phyloP scores from a whole-genome alignment of 2,113 vertebrate species.

The Bujurquina vittata region DNA sequence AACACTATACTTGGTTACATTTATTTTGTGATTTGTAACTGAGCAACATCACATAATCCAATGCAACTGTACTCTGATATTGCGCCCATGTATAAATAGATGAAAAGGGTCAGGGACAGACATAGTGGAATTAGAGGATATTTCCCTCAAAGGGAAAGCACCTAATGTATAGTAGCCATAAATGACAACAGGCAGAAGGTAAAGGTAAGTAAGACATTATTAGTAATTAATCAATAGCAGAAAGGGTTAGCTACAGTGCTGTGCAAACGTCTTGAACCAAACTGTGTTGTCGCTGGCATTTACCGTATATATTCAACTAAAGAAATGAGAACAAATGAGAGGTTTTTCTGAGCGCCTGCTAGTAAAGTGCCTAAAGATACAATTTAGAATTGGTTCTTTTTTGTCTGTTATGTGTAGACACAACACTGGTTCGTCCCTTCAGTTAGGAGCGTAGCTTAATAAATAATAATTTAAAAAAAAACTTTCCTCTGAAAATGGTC shows the following conservation, averaged over 20 bases:
- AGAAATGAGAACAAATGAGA: too few relatives aligned
- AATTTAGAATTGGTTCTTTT: too few relatives aligned
- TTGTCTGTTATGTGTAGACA: too few relatives aligned
- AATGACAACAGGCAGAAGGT: neutral
- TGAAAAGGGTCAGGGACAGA: neutral
- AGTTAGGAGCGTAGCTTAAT: neutral
- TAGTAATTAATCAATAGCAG: neutral
- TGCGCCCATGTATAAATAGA: neutral
- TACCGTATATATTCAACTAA: too few relatives aligned
- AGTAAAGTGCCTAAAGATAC: too few relatives aligned
- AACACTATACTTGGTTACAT: neutral
- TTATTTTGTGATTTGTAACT: constrained; percentile 6
- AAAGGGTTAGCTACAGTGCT: neutral
- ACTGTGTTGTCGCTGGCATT: too few relatives aligned
- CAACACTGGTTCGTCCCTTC: too few relatives aligned
- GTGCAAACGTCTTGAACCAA: neutral
- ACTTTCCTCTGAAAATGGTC: neutral
- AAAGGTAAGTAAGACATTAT: neutral
- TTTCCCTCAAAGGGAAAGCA: neutral
- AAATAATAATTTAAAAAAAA: neutral
- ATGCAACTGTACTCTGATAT: neutral
- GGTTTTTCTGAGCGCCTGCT: too few relatives aligned
- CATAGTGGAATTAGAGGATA: neutral
- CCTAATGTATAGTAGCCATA: neutral
- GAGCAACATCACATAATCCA: neutral